Percentiles rank a stretch among this genome's conserved stretches.
Conservation (phyloP, 2,888 invertebrate species). For the Tipula vernalis region DNA sequence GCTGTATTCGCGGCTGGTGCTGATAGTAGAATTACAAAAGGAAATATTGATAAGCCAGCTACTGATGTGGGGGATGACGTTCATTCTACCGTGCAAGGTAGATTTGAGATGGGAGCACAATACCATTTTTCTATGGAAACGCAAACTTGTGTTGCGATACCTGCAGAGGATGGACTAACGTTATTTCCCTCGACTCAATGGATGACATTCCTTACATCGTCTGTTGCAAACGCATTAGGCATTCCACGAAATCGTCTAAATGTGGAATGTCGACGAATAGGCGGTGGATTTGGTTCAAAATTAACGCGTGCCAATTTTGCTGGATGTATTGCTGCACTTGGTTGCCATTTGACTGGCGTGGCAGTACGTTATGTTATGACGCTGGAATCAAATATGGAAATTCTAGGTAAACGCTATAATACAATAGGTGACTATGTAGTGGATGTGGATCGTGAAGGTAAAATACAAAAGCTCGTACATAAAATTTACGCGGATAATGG, state of each 20-base stretch:
- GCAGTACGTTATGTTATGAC: constrained; percentile 50
- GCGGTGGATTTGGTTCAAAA: constrained; percentile 57
- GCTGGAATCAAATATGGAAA: constrained; percentile 49
- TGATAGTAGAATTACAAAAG: constrained; percentile 10
- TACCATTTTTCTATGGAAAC: constrained; percentile 61
- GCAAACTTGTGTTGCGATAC: constrained; percentile 46
- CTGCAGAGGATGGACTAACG: constrained; percentile 55
- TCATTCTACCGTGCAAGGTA: constrained; percentile 38
- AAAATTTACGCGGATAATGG: constrained; percentile 43
- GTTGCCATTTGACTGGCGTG: constrained; percentile 41
- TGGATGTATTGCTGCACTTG: constrained; percentile 52
- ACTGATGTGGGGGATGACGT: constrained; percentile 20
- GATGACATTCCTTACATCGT: constrained; percentile 42
- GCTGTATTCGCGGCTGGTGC: constrained; percentile 35
- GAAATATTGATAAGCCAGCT: constrained; percentile 16
- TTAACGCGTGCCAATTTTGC: constrained; percentile 44
- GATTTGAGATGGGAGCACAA: constrained; percentile 41
- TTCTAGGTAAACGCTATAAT: constrained; percentile 45
- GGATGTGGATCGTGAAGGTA: constrained; percentile 47
- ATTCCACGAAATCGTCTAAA: constrained; percentile 46
- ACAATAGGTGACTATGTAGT: constrained; percentile 44
- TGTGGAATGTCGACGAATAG: constrained; percentile 48
- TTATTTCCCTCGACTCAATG: constrained; percentile 48
- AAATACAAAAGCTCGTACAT: constrained; percentile 49
- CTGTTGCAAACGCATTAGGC: constrained; percentile 41